Percentiles rank a stretch among this genome's conserved stretches.
phyloP scores from a whole-genome alignment of 1,140 invertebrate genomes.

The Diprion similis region DNA sequence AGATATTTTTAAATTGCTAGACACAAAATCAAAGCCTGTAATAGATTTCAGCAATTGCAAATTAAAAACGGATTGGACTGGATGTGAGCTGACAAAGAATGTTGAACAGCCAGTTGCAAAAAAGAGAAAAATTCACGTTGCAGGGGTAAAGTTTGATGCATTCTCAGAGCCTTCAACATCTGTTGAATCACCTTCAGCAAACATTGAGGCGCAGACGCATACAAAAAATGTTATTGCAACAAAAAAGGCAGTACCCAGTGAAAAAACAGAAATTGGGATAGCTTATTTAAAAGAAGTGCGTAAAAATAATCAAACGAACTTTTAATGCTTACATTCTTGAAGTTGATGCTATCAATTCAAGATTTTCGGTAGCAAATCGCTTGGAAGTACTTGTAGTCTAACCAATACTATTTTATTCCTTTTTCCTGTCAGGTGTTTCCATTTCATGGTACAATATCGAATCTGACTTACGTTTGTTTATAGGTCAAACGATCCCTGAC shows the following conservation, averaged over 20 bases:
- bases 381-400: slow-evolving; percentile 19
- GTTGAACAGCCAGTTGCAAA: slow-evolving; percentile 42
- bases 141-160: slow-evolving; percentile 44
- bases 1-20: slow-evolving; percentile 30
- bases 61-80: slow-evolving; percentile 23
- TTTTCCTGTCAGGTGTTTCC: too few relatives aligned
- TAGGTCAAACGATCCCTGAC: slow-evolving; percentile 65
- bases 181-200: slow-evolving; percentile 57
- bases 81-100: slow-evolving; percentile 51
- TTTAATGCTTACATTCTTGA: neutral
- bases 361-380: too few relatives aligned
- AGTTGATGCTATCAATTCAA: too few relatives aligned
- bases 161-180: slow-evolving; percentile 40
- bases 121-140: slow-evolving; percentile 65
- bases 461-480: slow-evolving; percentile 56
- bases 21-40: slow-evolving; percentile 33
- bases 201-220: slow-evolving; percentile 36
- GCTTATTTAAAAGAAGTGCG: slow-evolving; percentile 45
- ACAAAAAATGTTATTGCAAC: slow-evolving; percentile 36
- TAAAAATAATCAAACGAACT: neutral
- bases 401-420: neutral
- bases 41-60: slow-evolving; percentile 31
- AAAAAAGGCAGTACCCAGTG: slow-evolving; percentile 39
- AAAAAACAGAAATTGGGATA: slow-evolving; percentile 43
- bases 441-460: slow-evolving; percentile 42